Evolutionary conservation across 1,140 invertebrate genomes (phyloP).

Genomic region (Pseudomyrmex gracilis): DNA sequence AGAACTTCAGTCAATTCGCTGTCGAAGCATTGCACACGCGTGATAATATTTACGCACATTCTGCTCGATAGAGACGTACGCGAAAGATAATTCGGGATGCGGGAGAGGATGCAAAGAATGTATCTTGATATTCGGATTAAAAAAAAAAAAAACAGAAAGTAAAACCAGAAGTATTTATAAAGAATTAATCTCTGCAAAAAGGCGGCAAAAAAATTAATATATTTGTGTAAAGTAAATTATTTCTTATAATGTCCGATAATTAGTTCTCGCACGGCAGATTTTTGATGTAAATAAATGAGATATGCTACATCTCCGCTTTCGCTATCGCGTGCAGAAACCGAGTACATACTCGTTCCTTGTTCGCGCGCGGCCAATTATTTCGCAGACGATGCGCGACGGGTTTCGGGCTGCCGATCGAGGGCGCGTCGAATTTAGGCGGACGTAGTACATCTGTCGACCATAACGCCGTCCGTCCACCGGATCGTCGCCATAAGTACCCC

Average conservation of each 20-base stretch:
- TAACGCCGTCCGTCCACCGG: conserved; percentile 71
- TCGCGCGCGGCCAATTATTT: conserved; percentile 25
- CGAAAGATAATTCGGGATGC: neutral
- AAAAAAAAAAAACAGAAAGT: neutral
- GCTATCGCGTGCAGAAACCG: too few relatives aligned
- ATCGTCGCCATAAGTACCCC: conserved; percentile 68
- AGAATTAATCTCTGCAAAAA: too few relatives aligned
- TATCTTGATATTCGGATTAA: neutral
- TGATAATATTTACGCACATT: conserved; percentile 9
- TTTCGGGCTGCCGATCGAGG: conserved; percentile 25
- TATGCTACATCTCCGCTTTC: neutral
- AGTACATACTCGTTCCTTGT: neutral
- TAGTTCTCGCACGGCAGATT: neutral
- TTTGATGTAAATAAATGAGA: neutral
- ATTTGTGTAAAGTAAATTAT: too few relatives aligned
- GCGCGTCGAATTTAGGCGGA: conserved; percentile 68
- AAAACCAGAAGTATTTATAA: too few relatives aligned
- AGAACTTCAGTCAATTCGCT: conserved; percentile 42
- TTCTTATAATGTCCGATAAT: neutral
- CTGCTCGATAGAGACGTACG: neutral
- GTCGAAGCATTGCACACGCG: conserved; percentile 18
- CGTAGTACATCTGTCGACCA: conserved; percentile 73
- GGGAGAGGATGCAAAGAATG: neutral
- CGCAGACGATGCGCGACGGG: conserved; percentile 1
- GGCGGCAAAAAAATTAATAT: too few relatives aligned